phyloP scores from a whole-genome alignment of 2,797 vertebrate species.

The Brachymystax lenok region DNA sequence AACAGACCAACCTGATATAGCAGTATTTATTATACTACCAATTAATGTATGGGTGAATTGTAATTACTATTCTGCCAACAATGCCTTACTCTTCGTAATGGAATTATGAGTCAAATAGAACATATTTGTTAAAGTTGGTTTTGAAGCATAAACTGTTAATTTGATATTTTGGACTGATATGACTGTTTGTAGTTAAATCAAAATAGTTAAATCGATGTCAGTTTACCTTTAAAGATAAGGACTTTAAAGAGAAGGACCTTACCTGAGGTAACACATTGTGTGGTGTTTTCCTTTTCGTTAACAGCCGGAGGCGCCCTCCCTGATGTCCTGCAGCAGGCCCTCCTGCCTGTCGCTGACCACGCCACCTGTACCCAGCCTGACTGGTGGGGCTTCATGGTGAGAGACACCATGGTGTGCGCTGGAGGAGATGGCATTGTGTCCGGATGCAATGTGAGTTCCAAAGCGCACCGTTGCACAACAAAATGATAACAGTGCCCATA shows the following conservation, averaged over 20 bases:
- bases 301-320: slow-evolving; percentile 82
- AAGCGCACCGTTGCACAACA: not conserved
- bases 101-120: no score
- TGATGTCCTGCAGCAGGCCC: slow-evolving; percentile 82
- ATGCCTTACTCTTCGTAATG: no score
- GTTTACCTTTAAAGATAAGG: not conserved
- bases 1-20: no score
- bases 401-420: slow-evolving; percentile 81
- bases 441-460: slow-evolving; percentile 82
- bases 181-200: not conserved
- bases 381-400: slow-evolving; percentile 83
- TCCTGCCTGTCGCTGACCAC: slow-evolving; percentile 80
- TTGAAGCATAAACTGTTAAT: no score
- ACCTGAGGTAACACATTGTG: not conserved
- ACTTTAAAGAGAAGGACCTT: not conserved
- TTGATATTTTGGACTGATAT: no score
- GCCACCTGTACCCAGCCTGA: slow-evolving; percentile 69
- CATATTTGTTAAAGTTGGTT: no score
- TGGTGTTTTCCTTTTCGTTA: not conserved
- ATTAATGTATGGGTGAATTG: no score
- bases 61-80: no score
- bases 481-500: not conserved
- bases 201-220: not conserved
- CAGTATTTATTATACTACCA: no score
- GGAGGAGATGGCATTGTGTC: slow-evolving; percentile 83